Base-by-base conservation (phyloP, 1,140 invertebrate genomes). In the Pararge aegeria region DNA sequence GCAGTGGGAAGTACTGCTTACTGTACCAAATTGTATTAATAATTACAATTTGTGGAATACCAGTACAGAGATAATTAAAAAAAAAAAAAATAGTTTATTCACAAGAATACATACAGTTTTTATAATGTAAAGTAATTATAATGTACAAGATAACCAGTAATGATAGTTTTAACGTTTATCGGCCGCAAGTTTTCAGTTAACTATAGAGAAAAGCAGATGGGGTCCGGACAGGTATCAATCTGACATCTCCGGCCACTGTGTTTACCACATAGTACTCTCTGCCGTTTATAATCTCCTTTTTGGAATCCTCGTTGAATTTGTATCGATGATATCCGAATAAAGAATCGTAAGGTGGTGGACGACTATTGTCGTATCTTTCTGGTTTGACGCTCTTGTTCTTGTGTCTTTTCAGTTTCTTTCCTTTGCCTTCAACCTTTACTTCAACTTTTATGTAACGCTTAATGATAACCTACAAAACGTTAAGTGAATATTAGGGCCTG, bases 171-270 rank as follows among this genome's bases (percentile, higher is more conserved):
- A n/a, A 24, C 24, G 7, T 4, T 24, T 24, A 24, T 24, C 24
- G 3, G 24, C 24, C 30, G 4, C 30, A 34, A 12, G 9, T 12
- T 12, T 3, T 3, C 3, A 1, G 7, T 34, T 46, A 46, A 15
- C 42, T 46, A 87, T 95, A 95, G 0, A 96, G 78, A 42, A 95
- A 92, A 16, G 94, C 94, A 3, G 95, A 95, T 0, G 94, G 94
- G 5, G 93, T 92, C 67, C 94, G 83, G 0, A 94, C 90, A 0
- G 95, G 94, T 58, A 95, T 92, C 19, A 95, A 85, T 63, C 92
- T 91, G 7, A 85, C 93, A 15, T 92, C 91, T 0, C 94, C 94
- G 40, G 90, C 85, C 1, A 86, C 77, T 19, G 91, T 90, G 5
- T 91, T 90, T 16, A 93, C 86, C 0, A 95, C 91, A 73, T 93